Conservation (phyloP, 1,140 invertebrate species). For the Varroa destructor region DNA sequence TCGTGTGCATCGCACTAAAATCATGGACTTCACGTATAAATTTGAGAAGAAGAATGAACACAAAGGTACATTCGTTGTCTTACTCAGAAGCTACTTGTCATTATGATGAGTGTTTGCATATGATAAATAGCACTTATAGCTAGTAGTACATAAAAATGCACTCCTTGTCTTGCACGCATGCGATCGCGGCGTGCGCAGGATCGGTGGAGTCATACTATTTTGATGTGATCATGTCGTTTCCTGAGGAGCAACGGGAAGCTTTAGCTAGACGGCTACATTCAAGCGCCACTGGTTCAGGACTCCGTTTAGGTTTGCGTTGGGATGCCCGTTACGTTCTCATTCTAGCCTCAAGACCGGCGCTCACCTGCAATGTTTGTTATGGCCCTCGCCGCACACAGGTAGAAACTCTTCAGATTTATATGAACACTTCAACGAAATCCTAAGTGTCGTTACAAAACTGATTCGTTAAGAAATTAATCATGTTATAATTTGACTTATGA, state of each 20-base stretch:
- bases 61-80: not conserved
- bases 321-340: not conserved
- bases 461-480: too few relatives aligned
- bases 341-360: slow-evolving; percentile 1
- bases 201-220: slow-evolving; percentile 1
- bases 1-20: not conserved
- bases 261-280: not conserved
- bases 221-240: slow-evolving; percentile 14
- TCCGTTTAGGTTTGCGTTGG: not conserved
- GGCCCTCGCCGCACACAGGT: not conserved
- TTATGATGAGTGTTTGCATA: too few relatives aligned
- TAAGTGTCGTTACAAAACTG: not conserved
- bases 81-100: too few relatives aligned
- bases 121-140: too few relatives aligned
- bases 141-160: not conserved
- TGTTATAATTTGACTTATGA: too few relatives aligned
- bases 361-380: not conserved
- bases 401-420: not conserved
- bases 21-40: not conserved
- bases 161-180: too few relatives aligned
- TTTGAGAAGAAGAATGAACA: slow-evolving; percentile 6
- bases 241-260: slow-evolving; percentile 1
- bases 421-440: not conserved
- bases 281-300: not conserved
- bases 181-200: not conserved